Evolutionary conservation across 37 sponge, comb jelly and placozoan species (phyloP), one percentile per base, ranked within the genome.

Genomic region (Beroe ovata): DNA sequence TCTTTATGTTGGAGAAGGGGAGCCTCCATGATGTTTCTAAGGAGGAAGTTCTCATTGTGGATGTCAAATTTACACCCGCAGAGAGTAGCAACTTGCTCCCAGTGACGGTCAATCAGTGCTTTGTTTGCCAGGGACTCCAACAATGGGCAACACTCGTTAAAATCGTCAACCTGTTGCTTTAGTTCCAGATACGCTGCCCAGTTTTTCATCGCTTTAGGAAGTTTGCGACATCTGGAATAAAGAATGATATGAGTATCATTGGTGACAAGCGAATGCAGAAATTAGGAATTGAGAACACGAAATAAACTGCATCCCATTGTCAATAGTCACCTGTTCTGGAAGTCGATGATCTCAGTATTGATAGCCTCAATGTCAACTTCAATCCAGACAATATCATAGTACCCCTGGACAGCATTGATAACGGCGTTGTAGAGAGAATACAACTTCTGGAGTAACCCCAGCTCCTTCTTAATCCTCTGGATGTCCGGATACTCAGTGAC

Each of bases 281-380:
- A n/a, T n/a, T n/a, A n/a, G n/a, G n/a, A n/a, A n/a, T n/a, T n/a
- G n/a, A n/a, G n/a, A n/a, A n/a, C n/a, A n/a, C n/a, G n/a, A 64
- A n/a, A 64, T 64, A 14, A 81, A 16, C 20, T 18, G 21, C 21
- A n/a, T n/a, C n/a, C n/a, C n/a, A n/a, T n/a, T n/a, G n/a, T n/a
- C n/a, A n/a, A n/a, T n/a, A n/a, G n/a, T 47, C 33, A 95, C 96
- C 93, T 94, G 91, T 93, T 97, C 60, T 97, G 99, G 61, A 95
- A 97, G 26, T 97, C 99, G 39, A 93, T 77, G 59, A 97, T 90
- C 8, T 97, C 99, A 88, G 42, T 91, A 88, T 97, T 97, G 40
- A 97, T 97, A 64, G 94, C 94, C 62, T 97, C 96, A 91, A 93
- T 95, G 90, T 95, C 94, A 0, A 97, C 94, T 4, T 97, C 96